phyloP scores from a whole-genome alignment of 2,113 vertebrate species.

The Falcunculus frontatus region DNA sequence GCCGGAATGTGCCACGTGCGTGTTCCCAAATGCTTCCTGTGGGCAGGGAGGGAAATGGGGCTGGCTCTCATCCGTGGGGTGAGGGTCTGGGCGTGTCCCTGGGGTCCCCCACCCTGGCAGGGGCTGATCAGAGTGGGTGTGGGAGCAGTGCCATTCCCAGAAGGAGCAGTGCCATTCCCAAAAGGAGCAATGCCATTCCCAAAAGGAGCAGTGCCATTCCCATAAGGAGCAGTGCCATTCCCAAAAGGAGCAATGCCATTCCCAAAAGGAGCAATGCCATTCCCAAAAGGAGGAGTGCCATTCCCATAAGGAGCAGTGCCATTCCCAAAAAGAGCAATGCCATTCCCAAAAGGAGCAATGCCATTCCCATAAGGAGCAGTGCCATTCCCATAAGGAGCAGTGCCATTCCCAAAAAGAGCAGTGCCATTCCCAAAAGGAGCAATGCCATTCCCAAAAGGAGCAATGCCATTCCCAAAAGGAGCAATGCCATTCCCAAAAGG shows the following conservation, averaged over 20 bases:
- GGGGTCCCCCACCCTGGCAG: too few species aligned
- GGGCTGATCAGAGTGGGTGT: fast-evolving
- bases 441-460: fast-evolving
- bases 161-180: not conserved
- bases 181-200: not conserved
- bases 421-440: not conserved
- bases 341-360: fast-evolving
- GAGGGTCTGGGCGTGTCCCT: not conserved
- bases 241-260: fast-evolving
- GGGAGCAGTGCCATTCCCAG: not conserved
- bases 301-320: not conserved
- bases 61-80: fast-evolving
- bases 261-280: not conserved
- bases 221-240: not conserved
- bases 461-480: too few species aligned
- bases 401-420: too few species aligned
- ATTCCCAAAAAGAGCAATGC: fast-evolving
- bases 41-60: not conserved
- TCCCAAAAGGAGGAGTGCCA: not conserved
- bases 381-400: fast-evolving
- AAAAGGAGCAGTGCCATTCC: fast-evolving
- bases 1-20: not conserved
- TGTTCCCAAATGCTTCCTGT: fast-evolving
- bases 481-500: not conserved
- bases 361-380: not conserved